Percentiles rank a stretch among this genome's conserved stretches.
Evolutionary conservation across 2,113 vertebrate genomes (phyloP).

Genomic region (Prolemur simus): DNA sequence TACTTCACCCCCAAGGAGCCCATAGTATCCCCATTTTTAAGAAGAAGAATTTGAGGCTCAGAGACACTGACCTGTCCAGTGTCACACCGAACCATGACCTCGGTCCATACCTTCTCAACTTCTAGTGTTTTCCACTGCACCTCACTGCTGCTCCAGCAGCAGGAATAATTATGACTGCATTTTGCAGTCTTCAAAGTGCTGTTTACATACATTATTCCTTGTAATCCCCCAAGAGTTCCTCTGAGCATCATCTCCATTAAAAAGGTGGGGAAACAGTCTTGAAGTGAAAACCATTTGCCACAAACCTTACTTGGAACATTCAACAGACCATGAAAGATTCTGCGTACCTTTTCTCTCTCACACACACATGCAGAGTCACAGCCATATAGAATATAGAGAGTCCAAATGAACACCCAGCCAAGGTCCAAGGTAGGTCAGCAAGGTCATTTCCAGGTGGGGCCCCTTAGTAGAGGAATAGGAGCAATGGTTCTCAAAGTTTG

Average conservation of each 20-base stretch:
- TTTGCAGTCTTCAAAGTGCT: no score
- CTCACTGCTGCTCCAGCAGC: neutral
- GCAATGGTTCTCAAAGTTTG: neutral
- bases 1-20: neutral
- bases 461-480: fast-evolving
- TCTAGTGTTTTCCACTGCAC: neutral
- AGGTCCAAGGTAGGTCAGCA: no score
- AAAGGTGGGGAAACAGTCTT: neutral
- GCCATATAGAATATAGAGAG: no score
- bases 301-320: neutral
- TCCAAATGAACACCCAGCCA: neutral
- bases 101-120: neutral
- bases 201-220: neutral
- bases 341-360: no score
- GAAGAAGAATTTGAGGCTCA: neutral
- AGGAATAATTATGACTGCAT: neutral
- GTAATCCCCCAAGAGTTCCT: neutral
- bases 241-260: neutral
- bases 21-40: fast-evolving
- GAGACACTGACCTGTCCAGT: neutral
- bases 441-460: neutral
- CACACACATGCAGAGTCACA: neutral
- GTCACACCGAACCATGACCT: fast-evolving
- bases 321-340: neutral
- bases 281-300: neutral